Evolutionary conservation across 2,888 invertebrate species (phyloP), one percentile per base, ranked within the genome.

Genomic region (Molorchus minor): DNA sequence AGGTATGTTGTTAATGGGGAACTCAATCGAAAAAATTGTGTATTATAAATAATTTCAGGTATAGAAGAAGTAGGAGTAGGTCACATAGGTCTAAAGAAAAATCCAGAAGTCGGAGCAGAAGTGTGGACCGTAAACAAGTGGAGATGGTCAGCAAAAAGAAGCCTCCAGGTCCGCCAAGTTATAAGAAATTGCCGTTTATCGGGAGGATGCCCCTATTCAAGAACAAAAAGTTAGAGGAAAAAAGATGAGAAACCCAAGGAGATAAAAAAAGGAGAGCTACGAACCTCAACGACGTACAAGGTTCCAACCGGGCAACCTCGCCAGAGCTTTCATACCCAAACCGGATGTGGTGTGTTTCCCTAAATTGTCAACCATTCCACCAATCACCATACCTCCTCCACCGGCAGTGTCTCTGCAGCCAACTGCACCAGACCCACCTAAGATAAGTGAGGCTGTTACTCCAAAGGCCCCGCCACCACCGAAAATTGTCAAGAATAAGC

Each of bases 171-270:
- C 84, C 80, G 77, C 84, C 72, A 72, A 82, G 53, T 25, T 86
- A 88, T 63, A 89, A 88, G 62, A 92, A 92, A 77, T 82, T 93
- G 75, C 93, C 93, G 0, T 93, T 93, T 70, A 93, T 93, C 65
- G 94, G 93, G 65, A 87, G 92, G 77, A 89, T 93, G 88, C 93
- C 93, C 0, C 85, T 93, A 8, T 91, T 90, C 73, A 90, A 89
- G 72, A 84, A 83, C 75, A 84, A 84, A 54, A 82, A 82, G 67
- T 74, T 74, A 41, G 76, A 82, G 38, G 81, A 82, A 61, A n/a
- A 83, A 84, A 68, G 82, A 84, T 76, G 66, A 66, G 21, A 56
- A 46, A 15, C n/a, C n/a, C n/a, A 69, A 68, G 20, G 86, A 86
- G 67, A 83, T 85, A 2, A 84, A 85, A n/a, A 66, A 84, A 79